Evolutionary conservation across 2,888 invertebrate species (phyloP), one percentile per base, ranked within the genome.

Genomic region (Ariolimax columbianus): DNA sequence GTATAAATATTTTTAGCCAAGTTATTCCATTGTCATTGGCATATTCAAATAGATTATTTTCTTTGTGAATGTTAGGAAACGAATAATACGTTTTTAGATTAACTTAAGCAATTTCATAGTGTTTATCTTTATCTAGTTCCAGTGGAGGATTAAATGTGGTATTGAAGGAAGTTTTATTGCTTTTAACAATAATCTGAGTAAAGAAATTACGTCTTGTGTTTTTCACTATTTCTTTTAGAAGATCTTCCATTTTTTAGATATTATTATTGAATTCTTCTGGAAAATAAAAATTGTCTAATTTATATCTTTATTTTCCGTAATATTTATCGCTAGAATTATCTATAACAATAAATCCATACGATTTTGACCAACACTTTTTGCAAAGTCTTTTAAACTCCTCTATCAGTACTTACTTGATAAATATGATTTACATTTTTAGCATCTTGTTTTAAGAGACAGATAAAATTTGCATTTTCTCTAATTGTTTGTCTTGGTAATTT

Each of bases 11-110:
- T 63, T 7, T 66, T 11, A n/a, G n/a, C 63, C 38, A 78, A 6
- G 63, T 63, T 38, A 36, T 14, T 40, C 47, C 80, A 47, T 68
- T 19, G 19, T 36, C 68, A 17, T 36, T 68, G 36, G 17, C 47
- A 47, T 80, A 80, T 33, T 68, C 33, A 47, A 80, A 47, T 17
- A 68, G 43, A 47, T 80, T 80, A 68, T 80, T 80, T 11, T 43
- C 47, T 47, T 11, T 43, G 11, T 9, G 0, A 66, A 80, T 43
- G 63, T 80, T 80, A 47, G 40, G 68, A 68, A 80, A 80, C 6
- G 70, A 70, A 47, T 80, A 80, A 33, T 70, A 70, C 3, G 80
- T 80, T 68, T 80, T 70, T 7, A 80, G 26, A 80, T 77, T 51
- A 77, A 77, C 80, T 30, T 47, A 38, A 7, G 80, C 80, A 47